Conservation (phyloP, 92 coral and sea anemone genomes). For the Siderastrea radians region DNA sequence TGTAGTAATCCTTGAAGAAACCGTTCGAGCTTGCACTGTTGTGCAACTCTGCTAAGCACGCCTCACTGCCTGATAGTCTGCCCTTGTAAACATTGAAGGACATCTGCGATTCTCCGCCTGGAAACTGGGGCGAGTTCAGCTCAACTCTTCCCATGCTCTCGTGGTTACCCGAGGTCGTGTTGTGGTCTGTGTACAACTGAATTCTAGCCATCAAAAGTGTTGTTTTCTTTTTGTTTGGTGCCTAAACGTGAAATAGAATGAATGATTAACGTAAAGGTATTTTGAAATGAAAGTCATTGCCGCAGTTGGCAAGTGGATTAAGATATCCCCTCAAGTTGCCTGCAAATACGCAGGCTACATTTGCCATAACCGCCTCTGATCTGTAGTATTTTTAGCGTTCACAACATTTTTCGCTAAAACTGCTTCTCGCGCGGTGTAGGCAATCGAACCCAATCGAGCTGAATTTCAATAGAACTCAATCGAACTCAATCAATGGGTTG, state of each 20-base stretch:
- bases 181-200: conserved; percentile 39
- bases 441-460: too few species aligned
- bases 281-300: too few species aligned
- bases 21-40: conserved; percentile 59
- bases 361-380: too few species aligned
- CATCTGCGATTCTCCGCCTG: conserved; percentile 52
- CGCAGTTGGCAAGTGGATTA: too few species aligned
- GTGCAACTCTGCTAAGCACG: conserved; percentile 65
- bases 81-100: conserved; percentile 40
- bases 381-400: too few species aligned
- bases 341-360: too few species aligned
- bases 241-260: neutral
- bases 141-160: neutral
- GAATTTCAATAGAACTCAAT: too few species aligned
- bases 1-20: conserved; percentile 66
- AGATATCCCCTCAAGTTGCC: too few species aligned
- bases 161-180: conserved; percentile 6
- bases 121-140: conserved; percentile 32
- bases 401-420: too few species aligned
- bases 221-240: conserved; percentile 9
- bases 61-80: conserved; percentile 53
- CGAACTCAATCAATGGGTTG: too few species aligned
- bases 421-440: too few species aligned
- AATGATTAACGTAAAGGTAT: too few species aligned
- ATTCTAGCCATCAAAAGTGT: neutral